Conservation (phyloP, 2,888 invertebrate genomes). For the Ennomos erosarius region DNA sequence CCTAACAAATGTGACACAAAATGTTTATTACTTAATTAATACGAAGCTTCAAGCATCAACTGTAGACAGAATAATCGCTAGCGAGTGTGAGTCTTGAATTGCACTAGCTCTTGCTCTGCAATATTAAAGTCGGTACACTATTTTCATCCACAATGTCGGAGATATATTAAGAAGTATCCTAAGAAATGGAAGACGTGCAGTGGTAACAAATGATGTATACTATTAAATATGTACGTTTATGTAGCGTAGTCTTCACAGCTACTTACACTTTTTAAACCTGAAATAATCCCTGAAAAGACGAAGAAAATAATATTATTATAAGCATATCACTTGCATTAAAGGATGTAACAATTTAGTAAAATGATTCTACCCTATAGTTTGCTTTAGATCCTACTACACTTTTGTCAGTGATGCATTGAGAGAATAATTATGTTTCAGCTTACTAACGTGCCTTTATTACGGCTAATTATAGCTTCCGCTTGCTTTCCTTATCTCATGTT, state of each 20-base stretch:
- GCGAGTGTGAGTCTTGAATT: background rate
- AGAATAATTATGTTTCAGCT: no score
- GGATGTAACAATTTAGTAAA: no score
- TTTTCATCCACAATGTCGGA: conserved; percentile 20
- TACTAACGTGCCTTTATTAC: no score
- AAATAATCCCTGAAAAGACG: conserved; percentile 12
- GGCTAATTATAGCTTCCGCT: conserved; percentile 47
- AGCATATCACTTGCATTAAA: background rate
- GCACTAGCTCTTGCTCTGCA: background rate
- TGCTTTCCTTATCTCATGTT: conserved; percentile 52
- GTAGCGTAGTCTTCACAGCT: conserved; percentile 22
- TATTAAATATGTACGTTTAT: conserved; percentile 27
- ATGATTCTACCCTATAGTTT: no score
- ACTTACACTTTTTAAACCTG: conserved; percentile 12
- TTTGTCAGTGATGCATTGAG: no score
- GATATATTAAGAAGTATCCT: conserved; percentile 27
- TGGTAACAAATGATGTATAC: conserved; percentile 22
- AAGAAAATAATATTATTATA: no score
- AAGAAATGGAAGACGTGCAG: conserved; percentile 32
- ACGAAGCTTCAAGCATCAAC: conserved; percentile 9
- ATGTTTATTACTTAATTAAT: conserved; percentile 22
- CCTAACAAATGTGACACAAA: conserved; percentile 8
- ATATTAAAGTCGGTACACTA: conserved; percentile 19
- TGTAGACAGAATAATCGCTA: conserved; percentile 4
- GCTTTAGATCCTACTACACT: no score